These are phyloP conservation scores for Phytoseiulus persimilis DNA, from an alignment of 2,888 invertebrate species.

Conservation along the genomic window DNA sequence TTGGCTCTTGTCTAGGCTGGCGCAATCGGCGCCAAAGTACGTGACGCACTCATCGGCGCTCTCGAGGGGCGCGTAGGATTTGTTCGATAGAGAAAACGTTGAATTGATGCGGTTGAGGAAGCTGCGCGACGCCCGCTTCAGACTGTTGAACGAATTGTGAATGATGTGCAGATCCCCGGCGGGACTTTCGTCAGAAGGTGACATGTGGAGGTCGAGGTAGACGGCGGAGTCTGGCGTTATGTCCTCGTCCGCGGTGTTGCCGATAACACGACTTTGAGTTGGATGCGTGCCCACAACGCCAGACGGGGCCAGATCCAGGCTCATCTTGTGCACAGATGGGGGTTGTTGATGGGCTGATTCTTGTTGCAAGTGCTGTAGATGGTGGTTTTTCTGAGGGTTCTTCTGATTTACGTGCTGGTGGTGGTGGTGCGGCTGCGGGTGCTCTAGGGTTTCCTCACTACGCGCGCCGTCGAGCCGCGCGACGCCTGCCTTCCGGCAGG, in stretches of 20 bases:
- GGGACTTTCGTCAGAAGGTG: constrained; percentile 39
- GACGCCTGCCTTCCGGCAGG: neutral
- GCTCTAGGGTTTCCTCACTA: neutral
- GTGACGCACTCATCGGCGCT: constrained; percentile 34
- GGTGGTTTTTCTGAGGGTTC: neutral
- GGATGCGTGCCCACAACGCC: constrained; percentile 37
- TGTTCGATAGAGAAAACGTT: constrained; percentile 34
- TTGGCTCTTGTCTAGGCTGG: neutral
- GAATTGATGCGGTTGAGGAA: constrained; percentile 34
- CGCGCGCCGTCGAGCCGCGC: constrained; percentile 16
- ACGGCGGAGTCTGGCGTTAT: constrained; percentile 48
- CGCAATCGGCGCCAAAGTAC: constrained; percentile 30
- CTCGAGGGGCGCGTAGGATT: constrained; percentile 34
- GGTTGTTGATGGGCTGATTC: constrained; percentile 11
- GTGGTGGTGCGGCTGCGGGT: no score
- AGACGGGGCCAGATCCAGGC: constrained; percentile 38
- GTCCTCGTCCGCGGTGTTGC: constrained; percentile 43
- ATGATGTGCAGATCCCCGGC: constrained; percentile 27
- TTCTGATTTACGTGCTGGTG: no score
- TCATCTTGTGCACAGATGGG: constrained; percentile 33
- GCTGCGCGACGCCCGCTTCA: constrained; percentile 35
- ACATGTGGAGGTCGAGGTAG: constrained; percentile 43
- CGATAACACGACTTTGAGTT: constrained; percentile 28
- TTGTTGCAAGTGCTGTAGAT: constrained; percentile 14
- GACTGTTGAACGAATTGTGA: constrained; percentile 37